Evolutionary conservation across 2,888 invertebrate genomes (phyloP).

Genomic region (Agonopterix arenella): DNA sequence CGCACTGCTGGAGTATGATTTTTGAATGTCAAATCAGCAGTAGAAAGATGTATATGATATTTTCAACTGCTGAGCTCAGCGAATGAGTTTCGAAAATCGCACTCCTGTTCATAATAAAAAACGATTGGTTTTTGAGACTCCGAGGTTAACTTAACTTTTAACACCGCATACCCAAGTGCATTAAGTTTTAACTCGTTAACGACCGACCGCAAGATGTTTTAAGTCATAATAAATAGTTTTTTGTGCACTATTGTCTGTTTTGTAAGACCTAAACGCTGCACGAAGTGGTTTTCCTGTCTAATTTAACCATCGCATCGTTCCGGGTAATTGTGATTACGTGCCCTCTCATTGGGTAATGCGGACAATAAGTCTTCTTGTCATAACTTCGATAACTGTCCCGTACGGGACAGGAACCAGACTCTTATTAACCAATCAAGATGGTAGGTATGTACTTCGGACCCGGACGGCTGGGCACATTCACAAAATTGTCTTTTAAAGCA

Average conservation of each 20-base stretch:
- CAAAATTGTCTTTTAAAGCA: conserved; percentile 17
- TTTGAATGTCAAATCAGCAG: no score
- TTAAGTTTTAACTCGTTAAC: no score
- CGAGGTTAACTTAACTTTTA: no score
- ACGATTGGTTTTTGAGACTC: no score
- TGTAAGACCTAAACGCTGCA: conserved; percentile 4
- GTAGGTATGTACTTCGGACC: conserved; percentile 43
- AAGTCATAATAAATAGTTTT: not conserved
- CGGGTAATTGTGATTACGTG: conserved; percentile 55
- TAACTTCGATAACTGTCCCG: conserved; percentile 52
- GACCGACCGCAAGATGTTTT: no score
- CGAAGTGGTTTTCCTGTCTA: conserved; percentile 39
- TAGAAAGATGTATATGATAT: no score
- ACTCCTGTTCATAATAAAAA: no score
- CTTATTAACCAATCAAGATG: conserved; percentile 63
- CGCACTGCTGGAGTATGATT: no score
- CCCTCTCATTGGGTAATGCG: conserved; percentile 55
- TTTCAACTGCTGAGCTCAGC: no score
- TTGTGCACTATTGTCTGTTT: not conserved
- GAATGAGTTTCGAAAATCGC: no score
- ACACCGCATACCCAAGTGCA: no score
- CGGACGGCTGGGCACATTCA: conserved; percentile 22
- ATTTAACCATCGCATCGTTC: conserved; percentile 35
- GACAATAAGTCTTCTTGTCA: conserved; percentile 39
- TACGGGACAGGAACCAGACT: conserved; percentile 52